Conservation (phyloP, 92 coral and sea anemone species). For the Porites cylindrica region DNA sequence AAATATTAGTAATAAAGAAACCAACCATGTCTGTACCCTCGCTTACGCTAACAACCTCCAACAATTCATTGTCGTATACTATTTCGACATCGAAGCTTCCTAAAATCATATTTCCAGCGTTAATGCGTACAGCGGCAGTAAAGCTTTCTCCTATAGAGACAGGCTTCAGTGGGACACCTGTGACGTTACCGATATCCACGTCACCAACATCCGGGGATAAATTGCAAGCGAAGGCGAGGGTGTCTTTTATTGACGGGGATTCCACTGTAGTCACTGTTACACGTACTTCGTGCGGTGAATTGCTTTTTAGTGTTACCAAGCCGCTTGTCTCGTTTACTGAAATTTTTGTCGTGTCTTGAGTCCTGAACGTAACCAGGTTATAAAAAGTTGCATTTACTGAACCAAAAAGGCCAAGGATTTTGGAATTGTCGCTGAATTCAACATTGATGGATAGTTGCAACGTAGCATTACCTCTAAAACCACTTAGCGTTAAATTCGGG, state of each 20-base stretch:
- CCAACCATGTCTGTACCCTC: conserved; percentile 60
- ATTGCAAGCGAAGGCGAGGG: conserved; percentile 58
- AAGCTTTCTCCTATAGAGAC: conserved; percentile 31
- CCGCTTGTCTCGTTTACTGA: conserved; percentile 54
- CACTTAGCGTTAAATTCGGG: conserved; percentile 42
- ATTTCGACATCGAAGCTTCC: conserved; percentile 58
- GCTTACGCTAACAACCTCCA: conserved; percentile 29
- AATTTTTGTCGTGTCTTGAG: conserved; percentile 37
- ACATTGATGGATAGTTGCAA: conserved; percentile 41
- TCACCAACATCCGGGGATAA: conserved; percentile 69
- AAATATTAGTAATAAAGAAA: conserved; percentile 36
- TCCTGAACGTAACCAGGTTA: conserved; percentile 41
- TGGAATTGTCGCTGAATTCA: conserved; percentile 48
- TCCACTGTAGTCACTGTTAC: conserved; percentile 42
- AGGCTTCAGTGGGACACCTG: conserved; percentile 51
- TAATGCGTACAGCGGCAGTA: conserved; percentile 53
- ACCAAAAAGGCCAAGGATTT: conserved; percentile 26
- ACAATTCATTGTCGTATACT: conserved; percentile 10
- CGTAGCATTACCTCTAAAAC: conserved; percentile 33
- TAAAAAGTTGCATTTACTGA: conserved; percentile 34
- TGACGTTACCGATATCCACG: conserved; percentile 62
- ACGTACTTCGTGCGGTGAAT: conserved; percentile 39
- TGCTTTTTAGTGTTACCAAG: conserved; percentile 35
- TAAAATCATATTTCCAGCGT: conserved; percentile 40
- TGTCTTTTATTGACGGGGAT: conserved; percentile 24